These are phyloP conservation scores for Coilia nasus DNA, from an alignment of 2,797 vertebrate genomes.

Conservation along the genomic window DNA sequence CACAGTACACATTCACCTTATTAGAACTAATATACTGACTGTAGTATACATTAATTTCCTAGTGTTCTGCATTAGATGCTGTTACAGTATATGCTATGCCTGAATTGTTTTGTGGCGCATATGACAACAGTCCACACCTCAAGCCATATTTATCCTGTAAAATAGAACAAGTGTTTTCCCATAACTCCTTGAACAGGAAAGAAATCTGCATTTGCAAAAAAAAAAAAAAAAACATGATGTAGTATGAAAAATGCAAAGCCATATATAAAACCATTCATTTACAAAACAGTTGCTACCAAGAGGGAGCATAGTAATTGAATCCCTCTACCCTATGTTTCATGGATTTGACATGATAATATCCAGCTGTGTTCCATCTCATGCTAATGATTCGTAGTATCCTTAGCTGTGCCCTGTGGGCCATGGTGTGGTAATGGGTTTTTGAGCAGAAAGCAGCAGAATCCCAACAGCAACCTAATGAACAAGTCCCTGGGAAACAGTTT, in stretches of 20 bases:
- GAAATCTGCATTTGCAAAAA: neutral
- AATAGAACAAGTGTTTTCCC: neutral
- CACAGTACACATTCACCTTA: too few species aligned
- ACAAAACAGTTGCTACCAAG: neutral
- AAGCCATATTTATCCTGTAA: neutral
- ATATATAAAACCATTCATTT: neutral
- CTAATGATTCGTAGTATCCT: neutral
- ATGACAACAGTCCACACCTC: too few species aligned
- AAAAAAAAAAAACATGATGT: neutral
- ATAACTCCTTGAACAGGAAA: neutral
- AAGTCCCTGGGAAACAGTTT: neutral
- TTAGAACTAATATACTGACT: too few species aligned
- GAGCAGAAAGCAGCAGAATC: constrained; percentile 15
- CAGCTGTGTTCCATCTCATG: neutral
- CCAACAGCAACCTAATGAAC: neutral
- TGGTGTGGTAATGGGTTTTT: neutral
- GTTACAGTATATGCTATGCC: too few species aligned
- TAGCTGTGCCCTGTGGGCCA: neutral
- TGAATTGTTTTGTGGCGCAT: too few species aligned
- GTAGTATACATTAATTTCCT: too few species aligned
- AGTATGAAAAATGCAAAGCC: neutral
- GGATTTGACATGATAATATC: neutral
- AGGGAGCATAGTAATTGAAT: neutral
- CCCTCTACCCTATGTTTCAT: neutral
- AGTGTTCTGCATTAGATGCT: too few species aligned